A percentile compares a stretch with the other conserved stretches of the same genome.
These are phyloP conservation scores for Netelia inedita DNA, from an alignment of 2,888 invertebrate species.

Conservation along the genomic window DNA sequence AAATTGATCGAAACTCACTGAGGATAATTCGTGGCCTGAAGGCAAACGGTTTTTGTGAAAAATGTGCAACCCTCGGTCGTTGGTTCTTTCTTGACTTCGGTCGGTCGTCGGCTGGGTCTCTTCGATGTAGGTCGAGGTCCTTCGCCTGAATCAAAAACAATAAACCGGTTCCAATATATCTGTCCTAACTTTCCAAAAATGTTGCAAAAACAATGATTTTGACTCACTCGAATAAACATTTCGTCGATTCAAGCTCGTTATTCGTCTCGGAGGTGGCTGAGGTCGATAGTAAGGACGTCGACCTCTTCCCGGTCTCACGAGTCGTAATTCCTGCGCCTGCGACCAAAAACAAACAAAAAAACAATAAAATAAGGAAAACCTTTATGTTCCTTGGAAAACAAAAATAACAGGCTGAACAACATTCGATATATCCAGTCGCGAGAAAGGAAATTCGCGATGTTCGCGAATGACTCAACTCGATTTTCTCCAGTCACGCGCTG, in stretches of 20 bases:
- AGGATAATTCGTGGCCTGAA: constrained; percentile 91
- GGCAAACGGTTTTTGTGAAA: constrained; percentile 90
- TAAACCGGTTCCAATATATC: constrained; percentile 23
- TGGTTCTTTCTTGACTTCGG: constrained; percentile 79
- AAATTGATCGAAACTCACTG: constrained; percentile 87
- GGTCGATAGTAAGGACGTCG: constrained; percentile 78
- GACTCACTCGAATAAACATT: constrained; percentile 80
- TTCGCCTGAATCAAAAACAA: constrained; percentile 66
- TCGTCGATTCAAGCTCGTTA: constrained; percentile 77
- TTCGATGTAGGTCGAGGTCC: constrained; percentile 79
- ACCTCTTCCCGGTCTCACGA: constrained; percentile 74
- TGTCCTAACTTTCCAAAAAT: background rate
- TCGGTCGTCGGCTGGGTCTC: constrained; percentile 79
- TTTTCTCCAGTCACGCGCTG: constrained; percentile 79
- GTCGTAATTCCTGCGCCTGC: constrained; percentile 82
- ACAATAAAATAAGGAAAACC: constrained; percentile 9
- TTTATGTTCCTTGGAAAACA: constrained; percentile 20
- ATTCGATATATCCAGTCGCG: constrained; percentile 50
- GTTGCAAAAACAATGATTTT: background rate
- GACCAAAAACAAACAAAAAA: constrained; percentile 45
- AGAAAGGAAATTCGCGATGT: constrained; percentile 45
- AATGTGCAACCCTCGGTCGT: constrained; percentile 87
- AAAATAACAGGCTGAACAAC: constrained; percentile 8
- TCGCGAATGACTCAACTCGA: constrained; percentile 71
- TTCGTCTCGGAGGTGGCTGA: constrained; percentile 70